Evolutionary conservation across 2,888 invertebrate genomes (phyloP), one percentile per base, ranked within the genome.

Genomic region (Bruchidius siliquastri): DNA sequence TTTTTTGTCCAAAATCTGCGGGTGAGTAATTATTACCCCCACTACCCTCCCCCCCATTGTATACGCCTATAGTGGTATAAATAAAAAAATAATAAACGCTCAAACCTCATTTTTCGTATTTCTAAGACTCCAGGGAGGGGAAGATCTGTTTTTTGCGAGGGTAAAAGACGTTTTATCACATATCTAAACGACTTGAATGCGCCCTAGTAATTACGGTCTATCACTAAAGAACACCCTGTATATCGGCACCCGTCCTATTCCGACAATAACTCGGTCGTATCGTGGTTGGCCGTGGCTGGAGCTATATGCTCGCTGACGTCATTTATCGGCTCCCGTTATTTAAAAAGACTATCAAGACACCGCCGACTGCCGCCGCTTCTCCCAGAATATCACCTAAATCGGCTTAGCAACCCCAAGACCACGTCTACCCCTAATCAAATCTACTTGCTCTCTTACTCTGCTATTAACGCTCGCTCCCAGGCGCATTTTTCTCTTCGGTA

Each of bases 281-380:
- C 49, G 13, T 18, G 49, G 49, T 49, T 49, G 49, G 49, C 49
- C 49, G 18, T 49, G 49, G 49, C 81, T 82, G 81, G 72, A 77
- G 82, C 84, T 83, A 83, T 85, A 83, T 84, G 84, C 82, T 84
- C 81, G 78, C 77, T 81, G 84, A 84, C 83, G 83, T 84, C 84
- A 82, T 84, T 84, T 84, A 83, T 84, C 81, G 83, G 49, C 49
- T 49, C 49, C 49, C 79, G 81, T 82, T 81, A 81, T 83, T 83
- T 83, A 83, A 83, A 83, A 82, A 82, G 80, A 77, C 76, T 70
- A 71, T 76, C 77, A 71, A 76, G 79, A 76, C 79, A 78, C 75
- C 77, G 74, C 78, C 80, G 77, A 77, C 77, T 76, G 77, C 77
- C 75, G 73, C 75, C 76, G 73, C 79, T 80, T 81, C 81, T 80